phyloP scores from a whole-genome alignment of 1,140 invertebrate genomes.

The Homarus americanus region DNA sequence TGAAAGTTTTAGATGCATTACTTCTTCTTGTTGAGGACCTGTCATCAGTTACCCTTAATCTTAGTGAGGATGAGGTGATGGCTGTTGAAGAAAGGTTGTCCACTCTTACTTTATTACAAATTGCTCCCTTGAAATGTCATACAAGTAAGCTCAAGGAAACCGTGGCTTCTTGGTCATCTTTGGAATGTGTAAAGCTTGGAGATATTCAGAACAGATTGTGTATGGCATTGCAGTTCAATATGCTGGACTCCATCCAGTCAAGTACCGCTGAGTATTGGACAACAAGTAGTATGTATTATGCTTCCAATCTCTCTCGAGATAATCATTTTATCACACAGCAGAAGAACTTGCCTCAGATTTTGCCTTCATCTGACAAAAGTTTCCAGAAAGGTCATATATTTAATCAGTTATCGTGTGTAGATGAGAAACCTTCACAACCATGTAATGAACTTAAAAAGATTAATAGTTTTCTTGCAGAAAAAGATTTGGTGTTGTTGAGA shows the following conservation, averaged over 20 bases:
- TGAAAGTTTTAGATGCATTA: conserved; percentile 69
- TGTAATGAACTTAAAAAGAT: conserved; percentile 14
- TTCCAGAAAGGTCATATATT: background rate
- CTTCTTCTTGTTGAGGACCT: conserved; percentile 58
- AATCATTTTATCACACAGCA: background rate
- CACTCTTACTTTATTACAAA: conserved; percentile 49
- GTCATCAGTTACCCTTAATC: conserved; percentile 37
- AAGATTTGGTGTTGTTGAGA: conserved; percentile 59
- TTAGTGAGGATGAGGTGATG: conserved; percentile 69
- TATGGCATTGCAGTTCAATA: conserved; percentile 53
- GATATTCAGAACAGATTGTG: conserved; percentile 62
- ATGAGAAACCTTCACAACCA: background rate
- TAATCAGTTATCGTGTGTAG: background rate
- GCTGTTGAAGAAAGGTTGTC: conserved; percentile 59
- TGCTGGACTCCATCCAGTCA: conserved; percentile 51
- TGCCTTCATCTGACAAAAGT: conserved; percentile 7
- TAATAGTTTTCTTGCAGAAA: conserved; percentile 26
- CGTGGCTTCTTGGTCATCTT: conserved; percentile 49
- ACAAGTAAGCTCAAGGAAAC: conserved; percentile 44
- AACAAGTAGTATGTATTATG: conserved; percentile 18
- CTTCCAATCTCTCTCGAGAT: conserved; percentile 12
- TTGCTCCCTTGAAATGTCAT: conserved; percentile 44
- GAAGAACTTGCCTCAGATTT: conserved; percentile 44
- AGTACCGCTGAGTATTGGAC: conserved; percentile 46
- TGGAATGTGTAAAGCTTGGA: conserved; percentile 48